Evolutionary conservation across 2,797 vertebrate species (phyloP).

Genomic region (Ataeniobius toweri): DNA sequence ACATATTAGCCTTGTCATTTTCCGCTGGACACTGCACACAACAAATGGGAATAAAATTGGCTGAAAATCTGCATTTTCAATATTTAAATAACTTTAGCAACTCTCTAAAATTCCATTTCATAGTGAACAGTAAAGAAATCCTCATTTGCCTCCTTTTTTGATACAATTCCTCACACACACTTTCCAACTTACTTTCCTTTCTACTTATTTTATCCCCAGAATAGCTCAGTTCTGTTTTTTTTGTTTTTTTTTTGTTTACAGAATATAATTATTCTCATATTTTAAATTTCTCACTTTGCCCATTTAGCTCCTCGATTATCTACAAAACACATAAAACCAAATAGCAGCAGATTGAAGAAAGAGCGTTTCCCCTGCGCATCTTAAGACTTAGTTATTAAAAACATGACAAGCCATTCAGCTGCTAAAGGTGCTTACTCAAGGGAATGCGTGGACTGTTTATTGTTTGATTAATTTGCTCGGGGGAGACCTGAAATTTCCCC

Average conservation of each 20-base stretch:
- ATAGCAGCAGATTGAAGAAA: constrained; percentile 9
- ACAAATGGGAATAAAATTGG: not conserved
- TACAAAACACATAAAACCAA: not conserved
- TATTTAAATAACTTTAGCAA: not conserved
- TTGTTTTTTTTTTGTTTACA: not conserved
- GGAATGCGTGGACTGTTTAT: constrained; percentile 71
- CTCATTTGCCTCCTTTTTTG: not conserved
- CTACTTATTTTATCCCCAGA: not conserved
- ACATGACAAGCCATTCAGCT: constrained; percentile 76
- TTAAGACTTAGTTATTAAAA: constrained; percentile 71
- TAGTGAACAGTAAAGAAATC: not conserved
- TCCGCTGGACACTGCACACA: no score
- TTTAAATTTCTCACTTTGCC: not conserved
- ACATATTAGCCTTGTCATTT: not conserved
- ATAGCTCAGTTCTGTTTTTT: not conserved
- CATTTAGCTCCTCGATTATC: not conserved
- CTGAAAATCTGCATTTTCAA: not conserved
- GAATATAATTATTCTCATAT: not conserved
- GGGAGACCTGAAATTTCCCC: constrained; percentile 73
- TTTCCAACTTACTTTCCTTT: not conserved
- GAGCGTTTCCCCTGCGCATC: constrained; percentile 36
- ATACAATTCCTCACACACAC: not conserved
- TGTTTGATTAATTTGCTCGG: constrained; percentile 79
- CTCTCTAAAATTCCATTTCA: not conserved
- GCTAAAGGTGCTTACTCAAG: constrained; percentile 79